These are phyloP conservation scores for Lasioglossum lativentre DNA, from an alignment of 2,888 invertebrate genomes.

Conservation along the genomic window DNA sequence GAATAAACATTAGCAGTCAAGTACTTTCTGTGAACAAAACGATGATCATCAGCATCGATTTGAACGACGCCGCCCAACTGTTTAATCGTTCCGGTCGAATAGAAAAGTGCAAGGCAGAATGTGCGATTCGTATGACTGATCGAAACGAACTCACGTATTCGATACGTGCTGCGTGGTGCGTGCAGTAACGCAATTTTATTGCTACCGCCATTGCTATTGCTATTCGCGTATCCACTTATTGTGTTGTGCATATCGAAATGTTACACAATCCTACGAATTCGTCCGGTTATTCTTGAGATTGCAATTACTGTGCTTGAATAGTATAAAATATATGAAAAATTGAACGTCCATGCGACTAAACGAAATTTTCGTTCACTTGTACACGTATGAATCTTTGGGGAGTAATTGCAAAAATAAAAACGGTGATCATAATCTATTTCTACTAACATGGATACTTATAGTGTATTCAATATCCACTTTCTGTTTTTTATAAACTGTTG, in stretches of 20 bases:
- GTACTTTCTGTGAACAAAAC: background rate
- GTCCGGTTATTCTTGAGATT: background rate
- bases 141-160: constrained; percentile 68
- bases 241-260: constrained; percentile 15
- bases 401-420: background rate
- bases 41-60: background rate
- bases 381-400: background rate
- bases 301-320: background rate
- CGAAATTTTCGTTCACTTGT: background rate
- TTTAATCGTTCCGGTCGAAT: constrained; percentile 43
- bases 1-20: background rate
- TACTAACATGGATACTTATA: too few relatives aligned
- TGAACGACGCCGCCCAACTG: background rate
- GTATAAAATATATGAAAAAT: background rate
- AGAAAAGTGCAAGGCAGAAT: constrained; percentile 47
- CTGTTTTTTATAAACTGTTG: too few relatives aligned
- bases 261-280: background rate
- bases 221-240: constrained; percentile 20
- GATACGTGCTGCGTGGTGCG: constrained; percentile 66
- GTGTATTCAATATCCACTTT: too few relatives aligned
- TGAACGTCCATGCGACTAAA: background rate
- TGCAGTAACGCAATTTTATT: constrained; percentile 74
- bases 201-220: constrained; percentile 29
- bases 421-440: too few relatives aligned
- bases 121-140: constrained; percentile 52